Conservation (phyloP, 2,797 vertebrate species). For the Craterocephalus amniculus region DNA sequence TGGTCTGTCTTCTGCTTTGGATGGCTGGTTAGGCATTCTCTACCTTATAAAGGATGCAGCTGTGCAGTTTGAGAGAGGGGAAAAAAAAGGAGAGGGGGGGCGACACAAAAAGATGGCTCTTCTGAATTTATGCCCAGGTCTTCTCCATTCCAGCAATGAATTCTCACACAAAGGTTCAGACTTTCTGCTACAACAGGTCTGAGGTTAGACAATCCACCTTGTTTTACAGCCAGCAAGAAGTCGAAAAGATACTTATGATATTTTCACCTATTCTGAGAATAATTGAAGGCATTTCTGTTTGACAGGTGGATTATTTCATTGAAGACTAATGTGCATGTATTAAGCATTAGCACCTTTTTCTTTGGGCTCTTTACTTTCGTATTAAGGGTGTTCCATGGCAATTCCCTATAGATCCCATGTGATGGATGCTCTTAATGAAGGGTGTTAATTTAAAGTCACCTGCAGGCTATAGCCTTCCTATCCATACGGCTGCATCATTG, state of each 20-base stretch:
- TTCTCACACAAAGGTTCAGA: slow-evolving; percentile 46
- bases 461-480: slow-evolving; percentile 68
- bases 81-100: background rate
- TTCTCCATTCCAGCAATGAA: slow-evolving; percentile 43
- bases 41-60: slow-evolving; percentile 79
- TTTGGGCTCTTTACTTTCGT: slow-evolving; percentile 40
- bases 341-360: slow-evolving; percentile 46
- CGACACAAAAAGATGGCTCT: slow-evolving; percentile 23
- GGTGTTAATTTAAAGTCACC: slow-evolving; percentile 81
- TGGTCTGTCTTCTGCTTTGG: slow-evolving; percentile 59
- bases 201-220: slow-evolving; percentile 20
- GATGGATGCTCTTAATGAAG: slow-evolving; percentile 80
- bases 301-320: slow-evolving; percentile 51
- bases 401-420: slow-evolving; percentile 63
- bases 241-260: slow-evolving; percentile 21
- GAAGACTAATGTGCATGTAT: slow-evolving; percentile 44
- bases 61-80: slow-evolving; percentile 38
- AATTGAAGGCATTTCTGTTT: slow-evolving; percentile 36
- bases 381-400: slow-evolving; percentile 45
- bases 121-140: slow-evolving; percentile 60
- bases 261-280: slow-evolving; percentile 32
- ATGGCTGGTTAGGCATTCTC: slow-evolving; percentile 75
- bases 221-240: slow-evolving; percentile 33
- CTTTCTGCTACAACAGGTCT: slow-evolving; percentile 23
- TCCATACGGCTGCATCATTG: slow-evolving; percentile 64